Conservation (phyloP, 2,113 vertebrate genomes). For the Sphyrna mokarran region DNA sequence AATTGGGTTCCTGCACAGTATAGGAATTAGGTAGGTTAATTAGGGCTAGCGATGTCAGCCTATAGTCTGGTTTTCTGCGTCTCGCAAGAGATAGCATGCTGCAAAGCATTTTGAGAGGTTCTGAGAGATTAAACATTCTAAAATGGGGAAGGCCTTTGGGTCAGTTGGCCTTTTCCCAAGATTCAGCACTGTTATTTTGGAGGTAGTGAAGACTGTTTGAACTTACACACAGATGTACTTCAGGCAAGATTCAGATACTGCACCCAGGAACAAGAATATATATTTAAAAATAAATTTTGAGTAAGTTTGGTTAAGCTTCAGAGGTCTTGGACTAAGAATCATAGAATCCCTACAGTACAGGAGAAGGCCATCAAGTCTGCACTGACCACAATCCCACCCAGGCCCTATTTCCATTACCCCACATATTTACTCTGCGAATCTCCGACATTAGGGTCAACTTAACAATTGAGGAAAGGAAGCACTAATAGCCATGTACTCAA, state of each 20-base stretch:
- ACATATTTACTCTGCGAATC: no score
- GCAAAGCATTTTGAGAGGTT: neutral
- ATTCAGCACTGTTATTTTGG: neutral
- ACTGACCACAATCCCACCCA: no score
- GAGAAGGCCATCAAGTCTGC: no score
- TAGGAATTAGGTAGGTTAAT: neutral
- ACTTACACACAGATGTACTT: neutral
- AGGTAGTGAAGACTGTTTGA: neutral
- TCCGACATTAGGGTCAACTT: no score
- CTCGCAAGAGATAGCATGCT: neutral
- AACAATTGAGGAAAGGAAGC: no score
- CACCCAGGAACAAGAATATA: neutral
- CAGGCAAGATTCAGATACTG: neutral
- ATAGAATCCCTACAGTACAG: no score
- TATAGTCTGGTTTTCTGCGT: neutral
- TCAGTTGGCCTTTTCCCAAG: neutral
- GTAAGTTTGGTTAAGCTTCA: neutral
- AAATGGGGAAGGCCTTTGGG: neutral
- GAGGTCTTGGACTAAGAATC: neutral
- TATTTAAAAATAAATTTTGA: neutral
- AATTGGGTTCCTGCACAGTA: neutral
- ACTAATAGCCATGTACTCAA: neutral
- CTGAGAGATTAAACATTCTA: neutral
- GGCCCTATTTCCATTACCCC: no score
- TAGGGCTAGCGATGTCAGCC: neutral